These are phyloP conservation scores for Chrysemys picta DNA, from an alignment of 2,113 vertebrate genomes.

Conservation along the genomic window DNA sequence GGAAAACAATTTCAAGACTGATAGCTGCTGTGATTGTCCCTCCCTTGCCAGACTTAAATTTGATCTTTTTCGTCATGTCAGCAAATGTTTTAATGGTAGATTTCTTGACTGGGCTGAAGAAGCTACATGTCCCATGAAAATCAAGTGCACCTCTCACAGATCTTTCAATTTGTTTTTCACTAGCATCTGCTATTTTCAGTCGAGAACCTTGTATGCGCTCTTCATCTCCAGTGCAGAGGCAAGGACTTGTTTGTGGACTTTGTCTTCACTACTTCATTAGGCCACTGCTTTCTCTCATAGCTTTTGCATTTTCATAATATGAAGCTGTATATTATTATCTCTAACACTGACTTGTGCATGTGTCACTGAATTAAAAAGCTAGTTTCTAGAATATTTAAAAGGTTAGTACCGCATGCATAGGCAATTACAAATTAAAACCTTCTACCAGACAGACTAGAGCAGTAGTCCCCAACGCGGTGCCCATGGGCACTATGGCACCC, in stretches of 20 bases:
- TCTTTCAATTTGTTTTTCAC: neutral
- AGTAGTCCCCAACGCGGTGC: no score
- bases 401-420: neutral
- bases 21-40: neutral
- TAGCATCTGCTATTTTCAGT: neutral
- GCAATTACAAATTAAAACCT: neutral
- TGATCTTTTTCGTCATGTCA: neutral
- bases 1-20: neutral
- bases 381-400: neutral
- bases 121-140: neutral
- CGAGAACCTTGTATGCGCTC: neutral
- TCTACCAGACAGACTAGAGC: neutral
- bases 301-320: neutral
- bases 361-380: neutral
- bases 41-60: neutral
- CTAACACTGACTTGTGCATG: neutral
- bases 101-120: neutral
- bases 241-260: neutral
- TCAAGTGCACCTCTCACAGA: neutral
- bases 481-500: no score
- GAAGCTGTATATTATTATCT: neutral
- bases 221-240: neutral
- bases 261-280: neutral
- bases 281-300: neutral
- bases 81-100: neutral